A percentile compares a stretch with the other conserved stretches of the same genome.
Conservation (phyloP, 1,140 invertebrate species). For the Lasaia peninsularis region DNA sequence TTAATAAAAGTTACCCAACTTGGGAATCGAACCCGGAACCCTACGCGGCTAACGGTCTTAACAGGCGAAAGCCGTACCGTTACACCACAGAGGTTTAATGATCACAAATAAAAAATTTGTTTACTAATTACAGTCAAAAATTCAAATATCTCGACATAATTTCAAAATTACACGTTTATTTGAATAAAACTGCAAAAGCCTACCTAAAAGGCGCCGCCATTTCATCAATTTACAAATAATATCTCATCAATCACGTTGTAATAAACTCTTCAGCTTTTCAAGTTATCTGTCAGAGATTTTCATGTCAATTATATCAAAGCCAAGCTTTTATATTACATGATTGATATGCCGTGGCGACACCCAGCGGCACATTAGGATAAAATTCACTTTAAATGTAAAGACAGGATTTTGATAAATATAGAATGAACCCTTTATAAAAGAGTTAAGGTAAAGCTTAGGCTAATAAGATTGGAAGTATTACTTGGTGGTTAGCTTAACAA, state of each 20-base stretch:
- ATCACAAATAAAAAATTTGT: no score
- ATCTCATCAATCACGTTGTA: conserved; percentile 36
- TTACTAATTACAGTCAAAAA: no score
- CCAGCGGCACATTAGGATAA: not conserved
- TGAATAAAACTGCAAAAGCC: not conserved
- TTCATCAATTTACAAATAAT: conserved; percentile 7
- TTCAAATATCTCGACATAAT: no score
- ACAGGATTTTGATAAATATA: not conserved
- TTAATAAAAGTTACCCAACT: no score
- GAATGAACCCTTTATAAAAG: not conserved
- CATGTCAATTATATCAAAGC: conserved; percentile 32
- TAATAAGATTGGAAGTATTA: no score
- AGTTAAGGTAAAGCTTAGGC: not conserved
- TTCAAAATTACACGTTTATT: not conserved
- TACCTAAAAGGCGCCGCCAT: not conserved
- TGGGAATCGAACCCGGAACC: no score
- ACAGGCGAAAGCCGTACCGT: no score
- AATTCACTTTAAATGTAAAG: conserved; percentile 1
- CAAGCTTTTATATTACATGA: conserved; percentile 2
- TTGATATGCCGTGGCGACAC: conserved; percentile 4
- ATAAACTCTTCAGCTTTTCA: conserved; percentile 20
- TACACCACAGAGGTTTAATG: no score
- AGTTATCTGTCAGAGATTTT: conserved; percentile 36
- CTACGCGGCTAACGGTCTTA: no score
- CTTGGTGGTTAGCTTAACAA: no score